Conservation (phyloP, 2,888 invertebrate genomes). For the Folsomia candida region DNA sequence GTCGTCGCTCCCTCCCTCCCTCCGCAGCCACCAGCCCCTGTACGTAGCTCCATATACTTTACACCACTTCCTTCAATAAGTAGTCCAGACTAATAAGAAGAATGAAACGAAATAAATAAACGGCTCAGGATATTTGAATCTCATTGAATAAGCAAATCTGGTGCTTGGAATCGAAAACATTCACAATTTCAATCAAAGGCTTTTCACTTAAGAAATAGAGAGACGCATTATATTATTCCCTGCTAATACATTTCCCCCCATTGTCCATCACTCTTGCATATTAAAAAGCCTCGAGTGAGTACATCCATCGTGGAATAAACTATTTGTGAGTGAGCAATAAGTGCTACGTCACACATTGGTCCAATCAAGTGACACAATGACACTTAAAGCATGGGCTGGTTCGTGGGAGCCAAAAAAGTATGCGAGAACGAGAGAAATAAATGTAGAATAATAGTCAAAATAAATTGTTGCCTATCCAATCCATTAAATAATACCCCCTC, state of each 20-base stretch:
- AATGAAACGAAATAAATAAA: background rate
- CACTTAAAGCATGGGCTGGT: background rate
- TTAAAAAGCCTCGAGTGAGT: constrained; percentile 26
- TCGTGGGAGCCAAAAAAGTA: background rate
- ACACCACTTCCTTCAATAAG: too few relatives aligned
- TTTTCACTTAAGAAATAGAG: background rate
- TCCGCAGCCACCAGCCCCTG: too few relatives aligned
- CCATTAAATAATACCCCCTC: too few relatives aligned
- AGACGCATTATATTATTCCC: background rate
- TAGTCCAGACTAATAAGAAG: background rate
- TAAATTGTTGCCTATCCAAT: too few relatives aligned
- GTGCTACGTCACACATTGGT: background rate
- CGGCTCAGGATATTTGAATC: background rate
- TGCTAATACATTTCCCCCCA: constrained; percentile 1
- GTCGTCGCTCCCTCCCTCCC: too few relatives aligned
- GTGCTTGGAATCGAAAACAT: background rate
- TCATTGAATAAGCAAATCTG: background rate
- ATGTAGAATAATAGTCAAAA: too few relatives aligned
- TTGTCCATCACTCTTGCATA: constrained; percentile 23
- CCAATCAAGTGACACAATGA: constrained; percentile 1
- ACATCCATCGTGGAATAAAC: background rate
- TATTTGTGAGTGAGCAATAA: too few relatives aligned
- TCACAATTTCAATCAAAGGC: background rate
- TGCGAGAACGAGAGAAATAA: background rate
- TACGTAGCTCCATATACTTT: too few relatives aligned